phyloP scores from a whole-genome alignment of 1,140 invertebrate species.

The Macrotrachela quadricornifera region DNA sequence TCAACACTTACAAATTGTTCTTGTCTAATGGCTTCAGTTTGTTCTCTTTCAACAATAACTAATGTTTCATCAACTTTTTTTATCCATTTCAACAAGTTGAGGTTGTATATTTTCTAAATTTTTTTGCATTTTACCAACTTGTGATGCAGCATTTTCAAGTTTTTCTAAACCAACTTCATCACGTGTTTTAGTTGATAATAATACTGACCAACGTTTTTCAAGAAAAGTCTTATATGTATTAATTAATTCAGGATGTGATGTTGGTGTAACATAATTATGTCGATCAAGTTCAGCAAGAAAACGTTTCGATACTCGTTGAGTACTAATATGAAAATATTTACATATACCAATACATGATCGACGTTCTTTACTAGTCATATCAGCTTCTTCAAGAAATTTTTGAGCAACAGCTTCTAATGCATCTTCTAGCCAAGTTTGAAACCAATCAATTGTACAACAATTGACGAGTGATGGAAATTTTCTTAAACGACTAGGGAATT shows the following conservation, averaged over 20 bases:
- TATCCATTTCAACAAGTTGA: conserved; percentile 64
- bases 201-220: conserved; percentile 17
- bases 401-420: conserved; percentile 53
- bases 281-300: conserved; percentile 45
- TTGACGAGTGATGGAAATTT: conserved; percentile 85
- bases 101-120: conserved; percentile 65
- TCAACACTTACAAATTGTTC: conserved; percentile 28
- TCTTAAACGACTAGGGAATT: conserved; percentile 59
- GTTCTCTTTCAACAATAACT: conserved; percentile 53
- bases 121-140: conserved; percentile 44
- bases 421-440: conserved; percentile 43
- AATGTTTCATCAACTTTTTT: conserved; percentile 82
- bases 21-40: conserved; percentile 20
- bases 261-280: conserved; percentile 32
- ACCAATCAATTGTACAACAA: conserved; percentile 92
- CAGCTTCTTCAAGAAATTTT: conserved; percentile 51
- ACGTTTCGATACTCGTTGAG: conserved; percentile 38
- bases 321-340: conserved; percentile 61
- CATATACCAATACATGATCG: conserved; percentile 35
- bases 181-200: conserved; percentile 9
- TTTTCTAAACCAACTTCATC: conserved; percentile 34
- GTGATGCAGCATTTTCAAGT: conserved; percentile 32
- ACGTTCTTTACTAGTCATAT: conserved; percentile 40
- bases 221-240: conserved; percentile 30
- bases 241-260: conserved; percentile 31